Evolutionary conservation across 2,113 vertebrate genomes (phyloP).

Genomic region (Bufo gargarizans): DNA sequence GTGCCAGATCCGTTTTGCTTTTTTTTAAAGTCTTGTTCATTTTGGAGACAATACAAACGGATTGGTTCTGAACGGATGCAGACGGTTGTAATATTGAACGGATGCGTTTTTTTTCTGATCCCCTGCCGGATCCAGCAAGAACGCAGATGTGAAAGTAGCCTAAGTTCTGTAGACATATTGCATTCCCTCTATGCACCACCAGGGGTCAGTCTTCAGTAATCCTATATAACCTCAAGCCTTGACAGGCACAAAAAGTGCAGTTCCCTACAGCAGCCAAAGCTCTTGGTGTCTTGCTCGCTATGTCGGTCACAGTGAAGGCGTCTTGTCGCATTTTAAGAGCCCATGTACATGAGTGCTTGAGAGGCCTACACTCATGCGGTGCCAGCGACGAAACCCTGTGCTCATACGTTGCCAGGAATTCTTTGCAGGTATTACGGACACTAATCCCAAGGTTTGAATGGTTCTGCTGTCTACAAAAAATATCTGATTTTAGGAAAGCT

Average conservation of each 20-base stretch:
- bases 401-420: not conserved
- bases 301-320: not conserved
- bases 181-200: not conserved
- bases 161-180: too few relatives aligned
- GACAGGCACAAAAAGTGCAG: not conserved
- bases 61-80: too few relatives aligned
- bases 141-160: too few relatives aligned
- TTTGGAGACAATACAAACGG: too few relatives aligned
- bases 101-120: too few relatives aligned
- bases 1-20: too few relatives aligned
- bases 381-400: not conserved
- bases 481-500: too few relatives aligned
- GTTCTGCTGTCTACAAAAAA: not conserved
- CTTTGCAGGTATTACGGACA: not conserved
- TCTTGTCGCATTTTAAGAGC: not conserved
- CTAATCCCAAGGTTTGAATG: not conserved
- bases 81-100: too few relatives aligned
- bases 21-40: too few relatives aligned
- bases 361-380: not conserved
- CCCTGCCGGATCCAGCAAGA: too few relatives aligned
- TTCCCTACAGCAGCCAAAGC: not conserved
- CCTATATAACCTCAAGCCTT: not conserved
- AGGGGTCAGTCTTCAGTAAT: constrained; percentile 6
- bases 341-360: not conserved
- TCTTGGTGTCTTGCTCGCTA: not conserved